Conservation (phyloP, 2,113 vertebrate species). For the Alethe castanea region DNA sequence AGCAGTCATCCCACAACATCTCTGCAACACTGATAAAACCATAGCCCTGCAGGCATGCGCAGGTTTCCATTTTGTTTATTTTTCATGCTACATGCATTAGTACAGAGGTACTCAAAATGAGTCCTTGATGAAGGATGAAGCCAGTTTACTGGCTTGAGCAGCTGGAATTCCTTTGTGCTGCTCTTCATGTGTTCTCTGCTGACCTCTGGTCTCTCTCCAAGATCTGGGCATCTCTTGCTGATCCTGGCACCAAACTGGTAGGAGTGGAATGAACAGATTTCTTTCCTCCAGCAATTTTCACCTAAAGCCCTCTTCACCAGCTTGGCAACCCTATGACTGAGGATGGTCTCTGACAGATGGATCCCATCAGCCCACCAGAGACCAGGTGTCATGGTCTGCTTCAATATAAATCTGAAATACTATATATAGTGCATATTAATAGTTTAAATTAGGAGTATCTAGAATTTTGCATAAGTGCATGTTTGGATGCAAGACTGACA, state of each 20-base stretch:
- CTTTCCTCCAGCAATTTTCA: background rate
- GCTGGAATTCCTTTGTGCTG: background rate
- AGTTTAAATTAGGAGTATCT: background rate
- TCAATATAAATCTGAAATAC: background rate
- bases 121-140: background rate
- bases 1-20: background rate
- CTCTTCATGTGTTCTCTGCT: background rate
- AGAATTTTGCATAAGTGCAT: background rate
- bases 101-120: background rate
- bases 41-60: background rate
- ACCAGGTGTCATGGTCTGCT: background rate
- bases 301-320: background rate
- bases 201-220: background rate
- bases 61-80: background rate
- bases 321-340: background rate
- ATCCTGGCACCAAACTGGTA: background rate
- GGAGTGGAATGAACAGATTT: background rate
- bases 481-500: background rate
- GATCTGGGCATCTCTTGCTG: background rate
- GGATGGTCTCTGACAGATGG: background rate
- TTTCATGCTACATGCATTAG: background rate
- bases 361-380: background rate
- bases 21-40: accelerated
- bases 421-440: background rate
- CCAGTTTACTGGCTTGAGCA: background rate